These are phyloP conservation scores for Pristiophorus japonicus DNA, from an alignment of 2,113 vertebrate species.

Conservation along the genomic window DNA sequence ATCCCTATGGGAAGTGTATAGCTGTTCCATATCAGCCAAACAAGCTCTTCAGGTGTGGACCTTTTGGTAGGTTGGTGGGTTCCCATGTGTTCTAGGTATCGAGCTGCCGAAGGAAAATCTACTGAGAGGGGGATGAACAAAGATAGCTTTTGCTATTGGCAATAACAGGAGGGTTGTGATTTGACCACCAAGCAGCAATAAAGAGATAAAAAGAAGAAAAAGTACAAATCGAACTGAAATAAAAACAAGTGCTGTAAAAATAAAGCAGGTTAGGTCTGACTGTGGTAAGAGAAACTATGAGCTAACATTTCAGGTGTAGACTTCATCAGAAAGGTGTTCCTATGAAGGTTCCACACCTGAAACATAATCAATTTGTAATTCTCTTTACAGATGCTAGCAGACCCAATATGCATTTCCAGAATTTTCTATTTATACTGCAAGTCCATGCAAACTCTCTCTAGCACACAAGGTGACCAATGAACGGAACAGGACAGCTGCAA, in stretches of 20 bases:
- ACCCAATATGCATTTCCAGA: neutral
- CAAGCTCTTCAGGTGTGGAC: neutral
- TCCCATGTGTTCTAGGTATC: neutral
- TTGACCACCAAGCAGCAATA: neutral
- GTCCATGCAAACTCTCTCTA: no score
- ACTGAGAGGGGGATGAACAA: neutral
- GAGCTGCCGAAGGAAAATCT: neutral
- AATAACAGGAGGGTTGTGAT: neutral
- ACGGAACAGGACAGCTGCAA: no score
- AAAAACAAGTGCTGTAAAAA: neutral
- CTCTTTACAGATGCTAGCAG: neutral
- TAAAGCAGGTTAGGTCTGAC: neutral
- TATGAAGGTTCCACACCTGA: neutral
- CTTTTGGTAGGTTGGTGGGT: neutral
- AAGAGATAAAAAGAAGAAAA: neutral
- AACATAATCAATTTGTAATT: neutral
- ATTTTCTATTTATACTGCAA: no score
- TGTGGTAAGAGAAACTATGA: neutral
- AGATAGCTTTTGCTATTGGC: neutral
- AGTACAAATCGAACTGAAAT: neutral
- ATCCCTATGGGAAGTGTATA: neutral
- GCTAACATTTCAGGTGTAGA: neutral
- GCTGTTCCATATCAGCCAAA: neutral
- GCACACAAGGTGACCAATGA: no score
- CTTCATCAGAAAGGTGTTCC: neutral